These are phyloP conservation scores for Cladopsammia gracilis DNA, from an alignment of 64 coral and sea anemone species.

Conservation along the genomic window DNA sequence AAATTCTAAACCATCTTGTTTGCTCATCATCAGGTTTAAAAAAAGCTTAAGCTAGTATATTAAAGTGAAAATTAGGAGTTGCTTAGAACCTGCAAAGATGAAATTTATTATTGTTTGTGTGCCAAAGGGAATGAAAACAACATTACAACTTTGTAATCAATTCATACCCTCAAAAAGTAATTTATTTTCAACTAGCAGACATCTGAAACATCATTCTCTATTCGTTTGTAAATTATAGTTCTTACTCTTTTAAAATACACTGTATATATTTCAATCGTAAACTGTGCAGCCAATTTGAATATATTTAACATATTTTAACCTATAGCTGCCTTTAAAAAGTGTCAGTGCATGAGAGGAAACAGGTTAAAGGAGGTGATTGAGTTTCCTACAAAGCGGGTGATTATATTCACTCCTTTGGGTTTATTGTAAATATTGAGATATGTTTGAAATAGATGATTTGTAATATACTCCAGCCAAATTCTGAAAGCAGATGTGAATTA, in stretches of 20 bases:
- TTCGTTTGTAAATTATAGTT: neutral
- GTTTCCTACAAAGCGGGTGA: slow-evolving; percentile 35
- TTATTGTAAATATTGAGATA: slow-evolving; percentile 70
- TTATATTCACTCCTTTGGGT: slow-evolving; percentile 59
- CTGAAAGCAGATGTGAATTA: slow-evolving; percentile 70
- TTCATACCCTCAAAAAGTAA: neutral
- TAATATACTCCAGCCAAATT: slow-evolving; percentile 74
- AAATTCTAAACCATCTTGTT: slow-evolving; percentile 5
- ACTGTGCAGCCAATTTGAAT: neutral
- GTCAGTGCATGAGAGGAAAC: neutral
- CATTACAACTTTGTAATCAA: neutral
- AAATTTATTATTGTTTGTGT: slow-evolving; percentile 11
- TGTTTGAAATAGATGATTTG: slow-evolving; percentile 81
- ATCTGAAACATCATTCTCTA: neutral
- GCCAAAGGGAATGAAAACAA: neutral
- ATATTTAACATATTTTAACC: neutral
- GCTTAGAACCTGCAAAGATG: neutral
- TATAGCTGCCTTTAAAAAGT: neutral
- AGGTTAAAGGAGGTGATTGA: neutral
- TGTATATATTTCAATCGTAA: neutral
- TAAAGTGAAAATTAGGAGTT: slow-evolving; percentile 22
- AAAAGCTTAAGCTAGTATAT: neutral
- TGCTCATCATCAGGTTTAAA: slow-evolving; percentile 20
- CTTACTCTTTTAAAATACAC: neutral
- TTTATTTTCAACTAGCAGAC: neutral